Percentiles rank a stretch among this genome's conserved stretches.
These are phyloP conservation scores for Betta splendens DNA, from an alignment of 2,797 vertebrate species.

Conservation along the genomic window DNA sequence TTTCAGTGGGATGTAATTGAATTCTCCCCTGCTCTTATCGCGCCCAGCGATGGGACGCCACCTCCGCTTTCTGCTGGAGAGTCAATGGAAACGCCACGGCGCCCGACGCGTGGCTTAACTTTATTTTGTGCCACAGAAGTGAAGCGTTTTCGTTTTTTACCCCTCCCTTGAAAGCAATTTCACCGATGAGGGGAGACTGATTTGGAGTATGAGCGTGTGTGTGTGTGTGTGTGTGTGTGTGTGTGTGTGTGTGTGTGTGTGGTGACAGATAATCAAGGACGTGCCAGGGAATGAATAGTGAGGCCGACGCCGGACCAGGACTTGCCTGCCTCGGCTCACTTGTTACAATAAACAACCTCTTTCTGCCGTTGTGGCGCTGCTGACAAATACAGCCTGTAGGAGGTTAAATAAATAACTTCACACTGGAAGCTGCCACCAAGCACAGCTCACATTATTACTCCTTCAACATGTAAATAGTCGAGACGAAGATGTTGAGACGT, in stretches of 20 bases:
- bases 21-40: constrained; percentile 50
- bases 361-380: constrained; percentile 5
- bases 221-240: constrained; percentile 16
- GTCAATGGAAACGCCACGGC: constrained; percentile 36
- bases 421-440: constrained; percentile 20
- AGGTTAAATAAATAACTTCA: constrained; percentile 42
- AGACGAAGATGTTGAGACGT: too few relatives aligned
- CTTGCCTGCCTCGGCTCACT: constrained; percentile 26
- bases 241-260: constrained; percentile 18
- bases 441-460: constrained; percentile 9
- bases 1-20: constrained; percentile 64
- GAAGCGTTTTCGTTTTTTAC: constrained; percentile 23
- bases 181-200: constrained; percentile 61
- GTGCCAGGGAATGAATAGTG: constrained; percentile 50
- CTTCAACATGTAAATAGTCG: constrained; percentile 21
- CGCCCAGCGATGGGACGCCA: constrained; percentile 33
- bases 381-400: constrained; percentile 44
- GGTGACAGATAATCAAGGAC: constrained; percentile 52
- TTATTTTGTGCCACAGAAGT: constrained; percentile 31
- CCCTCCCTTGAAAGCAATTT: constrained; percentile 65
- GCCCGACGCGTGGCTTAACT: constrained; percentile 25
- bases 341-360: constrained; percentile 46
- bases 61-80: constrained; percentile 26
- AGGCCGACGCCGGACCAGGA: constrained; percentile 32
- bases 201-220: constrained; percentile 35